Evolutionary conservation across 2,113 vertebrate genomes (phyloP), one percentile per base, ranked within the genome.

Genomic region (Scortum barcoo): DNA sequence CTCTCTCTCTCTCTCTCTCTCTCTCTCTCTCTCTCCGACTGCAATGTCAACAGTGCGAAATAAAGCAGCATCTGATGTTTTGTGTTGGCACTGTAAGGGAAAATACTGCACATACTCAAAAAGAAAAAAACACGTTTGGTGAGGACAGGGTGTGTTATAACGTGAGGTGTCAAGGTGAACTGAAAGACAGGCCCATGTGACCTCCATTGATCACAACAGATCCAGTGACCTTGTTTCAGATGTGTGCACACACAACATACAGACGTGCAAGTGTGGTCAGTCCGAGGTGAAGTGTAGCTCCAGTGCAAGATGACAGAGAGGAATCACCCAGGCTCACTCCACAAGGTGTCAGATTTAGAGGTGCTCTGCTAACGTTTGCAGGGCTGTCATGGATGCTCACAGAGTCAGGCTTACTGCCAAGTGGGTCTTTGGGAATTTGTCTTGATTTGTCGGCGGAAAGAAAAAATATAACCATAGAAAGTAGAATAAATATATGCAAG

Each of bases 81-180:
- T 36, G 10, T n/a, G n/a, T n/a, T n/a, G n/a, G n/a, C n/a, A 22
- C 17, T 44, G 0, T 17, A 44, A 17, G n/a, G n/a, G 19, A 54
- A 5, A 28, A 53, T n/a, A 51, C 17, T 3, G 54, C 0, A 30
- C 26, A 44, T 28, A n/a, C n/a, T 9, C 7, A 36, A 12, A 74
- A 9, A 71, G 46, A 14, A 14, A 68, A 33, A 57, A 8, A 28
- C 36, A 42, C 19, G 40, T 72, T 20, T 33, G 48, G 24, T 58
- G 14, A n/a, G 36, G 66, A 12, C 40, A 72, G 26, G 13, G 48
- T 62, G 63, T 53, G 44, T 56, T 50, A 22, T 22, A 36, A 36
- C 33, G 33, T 36, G 3, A 17, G 44, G 13, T 44, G 66, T 90
- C 83, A 93, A 94, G 90, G 91, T 91, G 89, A 90, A 76, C 76